These are phyloP conservation scores for Nasonovia ribisnigri DNA, from an alignment of 2,888 invertebrate genomes.

Conservation along the genomic window DNA sequence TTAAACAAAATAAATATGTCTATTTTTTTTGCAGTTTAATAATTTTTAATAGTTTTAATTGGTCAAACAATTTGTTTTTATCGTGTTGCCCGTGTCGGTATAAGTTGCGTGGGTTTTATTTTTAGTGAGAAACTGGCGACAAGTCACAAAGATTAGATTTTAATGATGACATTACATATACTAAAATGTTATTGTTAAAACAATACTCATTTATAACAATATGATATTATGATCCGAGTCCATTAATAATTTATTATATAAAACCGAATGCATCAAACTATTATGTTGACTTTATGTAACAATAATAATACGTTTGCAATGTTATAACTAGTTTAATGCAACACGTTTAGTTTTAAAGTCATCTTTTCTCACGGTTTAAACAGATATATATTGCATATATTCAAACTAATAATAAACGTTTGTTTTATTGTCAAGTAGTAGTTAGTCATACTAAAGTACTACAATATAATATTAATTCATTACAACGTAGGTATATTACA, in stretches of 20 bases:
- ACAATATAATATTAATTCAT: background rate
- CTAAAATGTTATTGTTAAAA: slow-evolving; percentile 31
- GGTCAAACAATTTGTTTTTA: background rate
- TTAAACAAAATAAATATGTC: background rate
- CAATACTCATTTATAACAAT: background rate
- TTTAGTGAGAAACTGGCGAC: slow-evolving; percentile 28
- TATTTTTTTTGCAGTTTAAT: background rate
- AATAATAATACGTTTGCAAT: slow-evolving; percentile 11
- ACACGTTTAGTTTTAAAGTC: background rate
- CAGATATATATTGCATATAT: background rate
- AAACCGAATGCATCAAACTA: background rate
- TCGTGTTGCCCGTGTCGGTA: background rate
- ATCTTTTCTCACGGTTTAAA: slow-evolving; percentile 1
- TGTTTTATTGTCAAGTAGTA: background rate
- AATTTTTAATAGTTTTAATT: slow-evolving; percentile 41
- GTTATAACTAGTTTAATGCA: background rate
- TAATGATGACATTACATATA: slow-evolving; percentile 38
- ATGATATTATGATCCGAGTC: background rate
- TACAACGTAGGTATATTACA: background rate
- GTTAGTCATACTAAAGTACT: background rate
- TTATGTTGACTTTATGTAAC: background rate
- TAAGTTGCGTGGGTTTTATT: slow-evolving; percentile 1
- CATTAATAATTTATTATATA: background rate
- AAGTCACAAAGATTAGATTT: slow-evolving; percentile 36
- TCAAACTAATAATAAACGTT: background rate